These are phyloP conservation scores for Scotopteryx bipunctaria DNA, from an alignment of 2,888 invertebrate genomes.

Conservation along the genomic window DNA sequence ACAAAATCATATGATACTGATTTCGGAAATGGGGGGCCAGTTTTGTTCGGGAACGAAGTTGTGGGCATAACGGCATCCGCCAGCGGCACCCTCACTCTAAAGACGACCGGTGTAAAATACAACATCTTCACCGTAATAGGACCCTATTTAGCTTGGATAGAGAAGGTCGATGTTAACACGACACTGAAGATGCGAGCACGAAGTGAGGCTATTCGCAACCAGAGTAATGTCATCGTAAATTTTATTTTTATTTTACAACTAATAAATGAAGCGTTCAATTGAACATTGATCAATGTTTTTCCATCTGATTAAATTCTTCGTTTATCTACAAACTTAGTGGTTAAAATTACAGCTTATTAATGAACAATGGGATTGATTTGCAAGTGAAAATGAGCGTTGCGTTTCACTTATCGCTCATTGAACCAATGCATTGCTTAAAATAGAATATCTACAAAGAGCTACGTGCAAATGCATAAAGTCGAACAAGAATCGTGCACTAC, in stretches of 20 bases:
- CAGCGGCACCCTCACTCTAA: conserved; percentile 45
- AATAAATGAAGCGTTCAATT: conserved; percentile 16
- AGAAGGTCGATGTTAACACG: conserved; percentile 39
- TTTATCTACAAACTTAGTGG: background rate
- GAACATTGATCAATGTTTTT: background rate
- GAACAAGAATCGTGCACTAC: conserved; percentile 6
- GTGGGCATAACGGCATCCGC: conserved; percentile 58
- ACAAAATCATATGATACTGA: conserved; percentile 43
- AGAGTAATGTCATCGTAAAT: conserved; percentile 1
- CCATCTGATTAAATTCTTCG: background rate
- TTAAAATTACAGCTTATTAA: conserved; percentile 23
- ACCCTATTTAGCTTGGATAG: conserved; percentile 63
- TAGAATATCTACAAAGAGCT: conserved; percentile 23
- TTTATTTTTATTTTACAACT: conserved; percentile 15
- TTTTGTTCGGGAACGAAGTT: conserved; percentile 48
- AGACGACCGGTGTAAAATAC: conserved; percentile 43
- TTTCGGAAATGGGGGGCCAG: conserved; percentile 65
- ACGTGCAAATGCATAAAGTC: conserved; percentile 15
- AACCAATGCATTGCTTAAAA: conserved; percentile 17
- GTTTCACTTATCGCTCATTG: conserved; percentile 31
- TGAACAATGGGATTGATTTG: conserved; percentile 49
- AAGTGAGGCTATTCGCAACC: conserved; percentile 15
- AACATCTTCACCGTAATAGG: conserved; percentile 64
- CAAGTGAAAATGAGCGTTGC: conserved; percentile 51
- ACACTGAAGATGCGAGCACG: background rate